Base-by-base conservation (phyloP, 2,888 invertebrate genomes). In the Argyra leucocephala region DNA sequence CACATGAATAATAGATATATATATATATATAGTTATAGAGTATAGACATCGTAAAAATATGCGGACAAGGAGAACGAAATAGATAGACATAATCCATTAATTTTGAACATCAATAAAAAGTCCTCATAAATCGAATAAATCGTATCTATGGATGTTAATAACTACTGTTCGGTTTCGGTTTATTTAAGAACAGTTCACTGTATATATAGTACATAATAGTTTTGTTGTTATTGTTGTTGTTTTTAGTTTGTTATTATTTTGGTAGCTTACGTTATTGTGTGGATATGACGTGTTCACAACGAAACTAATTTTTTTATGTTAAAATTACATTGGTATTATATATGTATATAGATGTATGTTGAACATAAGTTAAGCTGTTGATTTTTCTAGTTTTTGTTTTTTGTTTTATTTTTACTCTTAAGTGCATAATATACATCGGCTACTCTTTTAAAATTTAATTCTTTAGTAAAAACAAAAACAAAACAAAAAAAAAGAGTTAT, bases 41-140 rank as follows among this genome's bases (percentile, higher is more conserved):
- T 48, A 48, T 48, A 48, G 48, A n/a, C 48, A 48, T 48, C 48
- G n/a, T 48, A 48, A 48, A 48, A 48, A 48, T 48, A 48, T 48
- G 48, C n/a, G 48, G 48, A 48, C 48, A 48, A 48, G 48, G 48
- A 48, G 48, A 48, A 48, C 48, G 48, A 48, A 48, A 48, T 12
- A 48, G 48, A 48, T 48, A 48, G 48, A 48, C 48, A 48, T 48
- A 48, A 48, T 48, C 48, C 48, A 48, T 48, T 48, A 48, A 48
- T 48, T 48, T 48, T 48, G 48, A 48, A 48, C 48, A 48, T 48
- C 48, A 48, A 48, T 48, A 48, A 48, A 48, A 48, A 48, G 48
- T 48, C 48, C 48, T 48, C 48, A 48, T 48, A 48, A 48, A 48
- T 48, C 48, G 48, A 48, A 48, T 48, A 48, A 48, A 48, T 48